phyloP scores from a whole-genome alignment of 2,113 vertebrate genomes.

The Scartelaos histophorus region DNA sequence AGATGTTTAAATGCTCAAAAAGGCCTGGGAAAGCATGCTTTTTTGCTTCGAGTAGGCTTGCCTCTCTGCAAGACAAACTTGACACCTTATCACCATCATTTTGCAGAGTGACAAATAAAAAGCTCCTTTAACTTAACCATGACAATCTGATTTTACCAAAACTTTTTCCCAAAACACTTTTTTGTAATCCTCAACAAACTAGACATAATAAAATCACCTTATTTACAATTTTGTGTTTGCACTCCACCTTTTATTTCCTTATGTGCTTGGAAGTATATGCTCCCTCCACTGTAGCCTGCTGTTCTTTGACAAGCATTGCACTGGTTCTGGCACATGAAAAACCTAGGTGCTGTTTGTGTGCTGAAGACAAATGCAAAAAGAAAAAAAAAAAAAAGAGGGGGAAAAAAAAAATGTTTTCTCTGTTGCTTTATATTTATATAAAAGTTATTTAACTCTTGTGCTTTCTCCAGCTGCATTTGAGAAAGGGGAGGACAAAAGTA shows the following conservation, averaged over 20 bases:
- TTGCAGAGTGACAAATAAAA: too few relatives aligned
- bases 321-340: neutral
- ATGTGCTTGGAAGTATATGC: neutral
- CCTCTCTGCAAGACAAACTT: too few relatives aligned
- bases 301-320: neutral
- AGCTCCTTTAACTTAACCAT: too few relatives aligned
- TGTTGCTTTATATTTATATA: slow-evolving; percentile 6
- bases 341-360: neutral
- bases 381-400: neutral
- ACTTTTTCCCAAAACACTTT: neutral
- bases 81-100: too few relatives aligned
- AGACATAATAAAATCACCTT: neutral
- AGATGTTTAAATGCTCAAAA: too few relatives aligned
- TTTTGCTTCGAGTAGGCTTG: too few relatives aligned
- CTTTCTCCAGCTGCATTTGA: slow-evolving; percentile 4
- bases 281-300: neutral
- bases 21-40: too few relatives aligned
- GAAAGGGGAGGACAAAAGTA: slow-evolving; percentile 16
- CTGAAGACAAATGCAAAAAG: neutral
- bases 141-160: neutral
- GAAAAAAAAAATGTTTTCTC: neutral
- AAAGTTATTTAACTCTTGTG: slow-evolving; percentile 1
- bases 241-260: neutral
- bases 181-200: neutral
- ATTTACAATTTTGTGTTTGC: neutral